Evolutionary conservation across 92 coral and sea anemone species (phyloP).

Genomic region (Phenganax marumi): DNA sequence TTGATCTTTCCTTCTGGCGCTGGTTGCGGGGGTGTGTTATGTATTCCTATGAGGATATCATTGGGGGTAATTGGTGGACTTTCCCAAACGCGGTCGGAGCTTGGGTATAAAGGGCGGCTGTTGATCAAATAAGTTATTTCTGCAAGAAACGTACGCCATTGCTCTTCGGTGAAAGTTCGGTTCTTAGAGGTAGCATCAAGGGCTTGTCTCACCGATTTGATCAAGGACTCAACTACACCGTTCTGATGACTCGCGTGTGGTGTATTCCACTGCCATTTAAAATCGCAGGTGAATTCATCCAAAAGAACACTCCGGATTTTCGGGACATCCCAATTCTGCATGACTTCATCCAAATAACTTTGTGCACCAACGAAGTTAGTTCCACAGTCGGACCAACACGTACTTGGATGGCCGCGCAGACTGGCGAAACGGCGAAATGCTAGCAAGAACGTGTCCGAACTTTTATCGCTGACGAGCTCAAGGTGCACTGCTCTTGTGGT

Average conservation of each 20-base stretch:
- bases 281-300: conserved; percentile 12
- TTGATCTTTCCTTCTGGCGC: conserved; percentile 48
- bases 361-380: conserved; percentile 17
- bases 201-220: conserved; percentile 52
- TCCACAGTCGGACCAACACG: conserved; percentile 58
- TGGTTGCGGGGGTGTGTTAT: conserved; percentile 54
- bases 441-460: too few species aligned
- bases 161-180: conserved; percentile 53
- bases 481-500: conserved; percentile 47
- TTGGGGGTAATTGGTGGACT: conserved; percentile 56
- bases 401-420: conserved; percentile 45
- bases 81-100: conserved; percentile 4
- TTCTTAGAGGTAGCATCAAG: conserved; percentile 22
- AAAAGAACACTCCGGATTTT: conserved; percentile 17
- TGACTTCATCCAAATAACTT: not conserved
- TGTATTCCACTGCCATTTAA: too few species aligned
- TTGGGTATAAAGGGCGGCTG: conserved; percentile 30
- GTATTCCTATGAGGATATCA: conserved; percentile 57
- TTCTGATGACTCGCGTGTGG: conserved; percentile 12
- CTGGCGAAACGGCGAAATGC: conserved; percentile 43
- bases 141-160: conserved; percentile 50
- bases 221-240: conserved; percentile 28
- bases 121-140: conserved; percentile 41
- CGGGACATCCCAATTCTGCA: conserved; percentile 34
- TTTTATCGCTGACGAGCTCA: conserved; percentile 31